Conservation (phyloP, 2,113 vertebrate species). For the Clarias gariepinus region DNA sequence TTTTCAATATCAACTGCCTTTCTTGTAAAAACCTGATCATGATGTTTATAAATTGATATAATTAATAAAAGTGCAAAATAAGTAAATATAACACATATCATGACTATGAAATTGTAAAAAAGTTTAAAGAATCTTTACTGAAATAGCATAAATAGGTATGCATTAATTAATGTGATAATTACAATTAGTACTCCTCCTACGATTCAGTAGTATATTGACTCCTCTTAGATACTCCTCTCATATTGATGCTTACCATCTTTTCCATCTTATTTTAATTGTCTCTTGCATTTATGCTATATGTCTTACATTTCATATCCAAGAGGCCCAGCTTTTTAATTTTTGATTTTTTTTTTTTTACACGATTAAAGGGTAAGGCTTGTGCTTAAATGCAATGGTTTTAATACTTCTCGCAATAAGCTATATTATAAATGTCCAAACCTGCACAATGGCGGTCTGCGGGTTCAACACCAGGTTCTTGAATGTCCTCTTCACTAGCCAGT, state of each 20-base stretch:
- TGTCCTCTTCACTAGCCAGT: conserved; percentile 83
- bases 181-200: background rate
- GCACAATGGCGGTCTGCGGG: conserved; percentile 85
- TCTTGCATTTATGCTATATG: background rate
- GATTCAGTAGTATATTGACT: background rate
- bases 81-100: no score
- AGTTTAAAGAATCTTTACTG: background rate
- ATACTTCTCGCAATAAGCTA: no score
- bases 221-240: background rate
- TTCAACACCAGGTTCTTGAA: conserved; percentile 85
- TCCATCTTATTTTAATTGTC: background rate
- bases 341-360: background rate
- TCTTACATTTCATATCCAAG: no score
- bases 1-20: background rate
- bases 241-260: background rate
- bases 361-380: background rate
- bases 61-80: background rate
- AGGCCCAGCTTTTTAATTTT: background rate
- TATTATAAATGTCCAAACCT: conserved; percentile 70
- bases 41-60: background rate
- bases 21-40: background rate
- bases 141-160: background rate
- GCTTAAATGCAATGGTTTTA: background rate
- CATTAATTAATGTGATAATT: background rate
- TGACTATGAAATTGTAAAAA: background rate